Evolutionary conservation across 1,140 invertebrate genomes (phyloP).

Genomic region (Maconellicoccus hirsutus): DNA sequence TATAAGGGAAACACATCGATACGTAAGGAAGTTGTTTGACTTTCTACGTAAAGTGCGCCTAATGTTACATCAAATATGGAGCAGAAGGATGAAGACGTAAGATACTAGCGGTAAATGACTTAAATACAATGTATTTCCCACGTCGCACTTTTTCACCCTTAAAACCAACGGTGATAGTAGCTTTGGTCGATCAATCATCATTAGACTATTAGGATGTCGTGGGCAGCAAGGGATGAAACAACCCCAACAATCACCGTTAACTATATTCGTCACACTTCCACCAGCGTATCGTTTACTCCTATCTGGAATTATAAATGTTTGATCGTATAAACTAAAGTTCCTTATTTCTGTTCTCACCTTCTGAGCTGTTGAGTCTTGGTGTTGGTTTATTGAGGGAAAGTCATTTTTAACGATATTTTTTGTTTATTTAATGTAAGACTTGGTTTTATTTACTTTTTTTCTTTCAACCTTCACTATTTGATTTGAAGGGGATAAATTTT

Average conservation of each 20-base stretch:
- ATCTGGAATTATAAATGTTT: conserved; percentile 16
- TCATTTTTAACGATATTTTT: too few species aligned
- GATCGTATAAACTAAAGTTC: neutral
- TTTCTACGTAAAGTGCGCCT: neutral
- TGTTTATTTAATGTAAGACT: too few species aligned
- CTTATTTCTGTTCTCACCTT: neutral
- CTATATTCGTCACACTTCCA: conserved; percentile 22
- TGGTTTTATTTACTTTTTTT: too few species aligned
- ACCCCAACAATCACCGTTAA: conserved; percentile 17
- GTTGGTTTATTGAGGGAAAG: too few species aligned
- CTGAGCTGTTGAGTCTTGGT: too few species aligned
- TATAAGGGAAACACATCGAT: too few species aligned
- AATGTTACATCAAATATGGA: conserved; percentile 16
- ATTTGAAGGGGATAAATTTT: too few species aligned
- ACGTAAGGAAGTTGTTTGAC: conserved; percentile 8
- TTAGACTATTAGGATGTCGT: conserved; percentile 22
- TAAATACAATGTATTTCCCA: conserved; percentile 19
- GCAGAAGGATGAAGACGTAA: conserved; percentile 2
- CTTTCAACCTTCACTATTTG: too few species aligned
- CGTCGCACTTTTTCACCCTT: neutral
- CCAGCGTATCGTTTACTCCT: conserved; percentile 15
- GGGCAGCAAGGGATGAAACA: conserved; percentile 19
- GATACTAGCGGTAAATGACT: conserved; percentile 13
- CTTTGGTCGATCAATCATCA: conserved; percentile 21
- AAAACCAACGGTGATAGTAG: conserved; percentile 10